Conservation (phyloP, 1,140 invertebrate genomes). For the Hylaeus volcanicus region DNA sequence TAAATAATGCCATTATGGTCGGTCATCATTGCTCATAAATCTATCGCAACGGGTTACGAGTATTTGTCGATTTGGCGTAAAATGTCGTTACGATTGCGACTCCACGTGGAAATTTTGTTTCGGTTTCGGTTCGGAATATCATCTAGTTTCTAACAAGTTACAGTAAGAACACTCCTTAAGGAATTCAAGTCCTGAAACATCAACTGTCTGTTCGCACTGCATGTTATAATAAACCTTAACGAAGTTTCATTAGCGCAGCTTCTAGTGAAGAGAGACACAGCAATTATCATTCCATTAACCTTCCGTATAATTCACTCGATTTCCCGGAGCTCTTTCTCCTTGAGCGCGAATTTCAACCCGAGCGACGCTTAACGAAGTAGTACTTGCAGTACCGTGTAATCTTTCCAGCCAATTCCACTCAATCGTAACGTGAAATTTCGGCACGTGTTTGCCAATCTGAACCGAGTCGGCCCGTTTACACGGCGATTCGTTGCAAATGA, state of each 20-base stretch:
- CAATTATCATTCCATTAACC: slow-evolving; percentile 27
- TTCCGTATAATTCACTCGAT: slow-evolving; percentile 28
- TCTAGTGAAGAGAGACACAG: slow-evolving; percentile 4
- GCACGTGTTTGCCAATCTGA: not conserved
- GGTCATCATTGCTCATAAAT: slow-evolving; percentile 21
- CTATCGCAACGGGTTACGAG: slow-evolving; percentile 6
- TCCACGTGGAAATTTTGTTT: not conserved
- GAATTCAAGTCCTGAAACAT: not conserved
- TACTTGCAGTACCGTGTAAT: not conserved
- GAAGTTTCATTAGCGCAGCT: slow-evolving; percentile 11
- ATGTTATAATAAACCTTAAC: slow-evolving; percentile 33
- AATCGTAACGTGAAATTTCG: not conserved
- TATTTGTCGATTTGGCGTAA: not conserved
- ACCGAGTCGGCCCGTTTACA: not conserved
- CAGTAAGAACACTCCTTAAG: no score
- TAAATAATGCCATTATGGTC: slow-evolving; percentile 48
- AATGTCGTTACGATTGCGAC: slow-evolving; percentile 9
- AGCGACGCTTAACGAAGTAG: slow-evolving; percentile 18
- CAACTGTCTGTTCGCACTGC: slow-evolving; percentile 28
- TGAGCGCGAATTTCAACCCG: not conserved
- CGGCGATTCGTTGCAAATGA: not conserved
- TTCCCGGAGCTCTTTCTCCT: not conserved
- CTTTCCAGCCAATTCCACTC: not conserved
- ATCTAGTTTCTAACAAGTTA: no score
- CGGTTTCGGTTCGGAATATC: not conserved